Evolutionary conservation across 2,113 vertebrate species (phyloP).

Genomic region (Seriola dumerili): DNA sequence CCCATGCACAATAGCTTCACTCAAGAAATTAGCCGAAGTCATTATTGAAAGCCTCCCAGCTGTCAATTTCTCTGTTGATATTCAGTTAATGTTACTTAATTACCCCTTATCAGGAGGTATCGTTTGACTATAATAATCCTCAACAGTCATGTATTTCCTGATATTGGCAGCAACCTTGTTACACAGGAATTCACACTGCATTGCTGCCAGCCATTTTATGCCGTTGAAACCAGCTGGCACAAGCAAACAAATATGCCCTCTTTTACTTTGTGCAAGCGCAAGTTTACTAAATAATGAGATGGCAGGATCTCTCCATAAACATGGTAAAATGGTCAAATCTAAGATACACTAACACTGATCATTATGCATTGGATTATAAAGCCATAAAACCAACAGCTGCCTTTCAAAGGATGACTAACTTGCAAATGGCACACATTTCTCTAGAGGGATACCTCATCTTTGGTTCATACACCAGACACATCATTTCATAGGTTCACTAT

Average conservation of each 20-base stretch:
- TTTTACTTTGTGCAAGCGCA: background rate
- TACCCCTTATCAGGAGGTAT: background rate
- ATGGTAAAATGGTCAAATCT: background rate
- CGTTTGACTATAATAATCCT: background rate
- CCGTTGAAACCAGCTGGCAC: background rate
- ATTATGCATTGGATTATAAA: background rate
- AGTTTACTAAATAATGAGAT: background rate
- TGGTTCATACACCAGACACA: background rate
- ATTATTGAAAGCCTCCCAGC: background rate
- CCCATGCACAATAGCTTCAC: background rate
- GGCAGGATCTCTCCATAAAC: background rate
- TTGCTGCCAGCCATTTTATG: background rate
- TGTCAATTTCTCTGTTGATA: background rate
- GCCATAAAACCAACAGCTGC: background rate
- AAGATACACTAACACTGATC: background rate
- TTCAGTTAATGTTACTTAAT: background rate
- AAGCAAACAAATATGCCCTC: background rate
- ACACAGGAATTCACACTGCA: background rate
- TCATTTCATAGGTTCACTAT: conserved; percentile 2
- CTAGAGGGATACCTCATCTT: background rate
- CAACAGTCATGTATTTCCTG: background rate
- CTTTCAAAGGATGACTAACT: background rate
- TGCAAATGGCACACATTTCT: background rate
- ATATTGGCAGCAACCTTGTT: background rate
- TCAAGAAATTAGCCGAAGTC: background rate